These are phyloP conservation scores for Notospermus geniculatus DNA, from an alignment of 1,140 invertebrate species.

Conservation along the genomic window DNA sequence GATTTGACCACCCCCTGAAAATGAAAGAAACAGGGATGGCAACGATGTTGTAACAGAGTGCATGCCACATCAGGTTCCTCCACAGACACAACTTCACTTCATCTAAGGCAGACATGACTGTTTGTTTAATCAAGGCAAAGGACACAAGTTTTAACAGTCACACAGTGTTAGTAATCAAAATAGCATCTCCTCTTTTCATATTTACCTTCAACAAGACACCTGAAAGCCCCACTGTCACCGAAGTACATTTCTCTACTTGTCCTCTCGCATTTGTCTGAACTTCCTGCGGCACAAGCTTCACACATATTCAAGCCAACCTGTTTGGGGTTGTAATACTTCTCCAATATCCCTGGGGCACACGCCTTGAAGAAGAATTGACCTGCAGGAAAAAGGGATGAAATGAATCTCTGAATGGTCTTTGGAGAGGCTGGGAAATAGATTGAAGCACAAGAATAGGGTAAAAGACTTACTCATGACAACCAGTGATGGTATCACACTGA, in stretches of 20 bases:
- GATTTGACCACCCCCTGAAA: conserved; percentile 72
- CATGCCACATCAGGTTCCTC: too few species aligned
- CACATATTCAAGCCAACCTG: conserved; percentile 70
- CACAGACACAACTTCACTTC: too few species aligned
- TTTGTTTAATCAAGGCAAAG: too few species aligned
- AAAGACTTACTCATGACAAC: conserved; percentile 58
- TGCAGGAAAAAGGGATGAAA: conserved; percentile 22
- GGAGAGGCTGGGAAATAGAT: not conserved
- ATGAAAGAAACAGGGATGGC: too few species aligned
- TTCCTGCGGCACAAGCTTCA: conserved; percentile 86
- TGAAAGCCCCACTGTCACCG: conserved; percentile 84
- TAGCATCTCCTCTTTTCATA: too few species aligned
- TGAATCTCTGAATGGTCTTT: too few species aligned
- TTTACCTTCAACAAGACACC: conserved; percentile 84
- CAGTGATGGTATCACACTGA: conserved; percentile 28
- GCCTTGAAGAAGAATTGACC: conserved; percentile 85
- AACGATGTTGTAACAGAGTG: too few species aligned
- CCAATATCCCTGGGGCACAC: conserved; percentile 85
- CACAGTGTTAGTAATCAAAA: too few species aligned
- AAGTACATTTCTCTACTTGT: conserved; percentile 87
- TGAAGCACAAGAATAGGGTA: too few species aligned
- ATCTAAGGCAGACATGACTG: too few species aligned
- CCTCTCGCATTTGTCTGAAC: conserved; percentile 75
- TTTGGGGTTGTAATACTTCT: conserved; percentile 71
- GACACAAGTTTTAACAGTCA: too few species aligned